Evolutionary conservation across 2,113 vertebrate species (phyloP), one percentile per base, ranked within the genome.

Genomic region (Chaetodon trifascialis): DNA sequence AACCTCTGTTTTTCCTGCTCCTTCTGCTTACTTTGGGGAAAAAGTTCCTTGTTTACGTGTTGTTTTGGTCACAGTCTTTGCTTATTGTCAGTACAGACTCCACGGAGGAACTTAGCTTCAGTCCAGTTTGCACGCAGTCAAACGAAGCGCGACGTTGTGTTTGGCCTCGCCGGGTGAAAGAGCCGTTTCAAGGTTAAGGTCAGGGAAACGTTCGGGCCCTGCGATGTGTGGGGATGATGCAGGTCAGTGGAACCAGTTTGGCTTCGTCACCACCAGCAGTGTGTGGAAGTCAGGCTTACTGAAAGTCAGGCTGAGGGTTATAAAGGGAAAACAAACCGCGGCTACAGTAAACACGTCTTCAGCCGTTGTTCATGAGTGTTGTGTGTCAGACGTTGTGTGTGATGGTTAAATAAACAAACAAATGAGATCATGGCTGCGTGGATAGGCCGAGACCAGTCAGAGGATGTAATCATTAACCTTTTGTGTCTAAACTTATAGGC

Each of bases 341-440:
- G 77, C 30, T 14, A 54, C 77, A 62, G 67, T 63, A 44, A 71
- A 71, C 74, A 76, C 62, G 36, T 38, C 73, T 12, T 19, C 30
- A 23, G 3, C 52, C 63, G 16, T n/a, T 40, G 0, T 2, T 58
- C 63, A 54, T 52, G 8, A 14, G 11, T 2, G 19, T 12, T 52
- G 7, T 21, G 30, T 69, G 47, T 69, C 47, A 38, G 21, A 69
- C 14, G 17, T 44, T 21, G 9, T 4, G 2, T 10, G 23, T 21
- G 38, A 56, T 7, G 38, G 15, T 21, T 54, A 12, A 21, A 52
- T 44, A 58, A n/a, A 38, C 40, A 36, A 65, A 55, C 23, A 49
- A 46, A 46, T 47, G 11, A 47, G 19, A 36, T 38, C 36, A 55
- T 30, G 30, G 14, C 47, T 19, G 25, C 46, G 4, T 0, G 36